phyloP scores from a whole-genome alignment of 2,888 invertebrate species.

The Thymelicus lineola region DNA sequence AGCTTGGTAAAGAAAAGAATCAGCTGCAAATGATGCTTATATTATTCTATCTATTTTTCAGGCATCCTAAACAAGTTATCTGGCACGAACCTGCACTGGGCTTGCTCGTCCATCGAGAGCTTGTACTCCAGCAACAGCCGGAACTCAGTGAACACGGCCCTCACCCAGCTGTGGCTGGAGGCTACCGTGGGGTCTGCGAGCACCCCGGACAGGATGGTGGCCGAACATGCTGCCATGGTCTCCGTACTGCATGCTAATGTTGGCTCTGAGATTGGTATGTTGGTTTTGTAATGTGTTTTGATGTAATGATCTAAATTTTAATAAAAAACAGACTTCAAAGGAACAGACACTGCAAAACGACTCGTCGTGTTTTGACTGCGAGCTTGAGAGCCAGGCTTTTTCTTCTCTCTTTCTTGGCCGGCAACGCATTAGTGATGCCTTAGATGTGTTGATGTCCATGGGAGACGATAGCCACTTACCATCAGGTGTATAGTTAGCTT shows the following conservation, averaged over 20 bases:
- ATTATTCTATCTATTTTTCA: constrained; percentile 48
- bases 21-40: background rate
- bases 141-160: constrained; percentile 92
- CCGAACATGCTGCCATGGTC: constrained; percentile 94
- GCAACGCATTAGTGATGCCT: too few species aligned
- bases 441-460: too few species aligned
- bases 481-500: too few species aligned
- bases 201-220: constrained; percentile 90
- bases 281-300: background rate
- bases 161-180: constrained; percentile 89
- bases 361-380: too few species aligned
- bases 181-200: constrained; percentile 86
- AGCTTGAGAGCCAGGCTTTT: too few species aligned
- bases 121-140: constrained; percentile 92
- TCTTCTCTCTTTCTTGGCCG: too few species aligned
- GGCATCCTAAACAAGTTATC: constrained; percentile 93
- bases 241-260: constrained; percentile 95
- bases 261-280: constrained; percentile 93
- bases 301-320: too few species aligned
- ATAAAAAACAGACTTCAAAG: too few species aligned
- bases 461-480: too few species aligned
- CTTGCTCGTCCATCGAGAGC: constrained; percentile 91
- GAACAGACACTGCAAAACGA: too few species aligned
- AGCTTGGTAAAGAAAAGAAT: background rate
- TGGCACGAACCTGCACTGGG: constrained; percentile 94